A percentile compares a stretch with the other conserved stretches of the same genome.
These are phyloP conservation scores for Cynopterus sphinx DNA, from an alignment of 2,797 vertebrate species.

Conservation along the genomic window DNA sequence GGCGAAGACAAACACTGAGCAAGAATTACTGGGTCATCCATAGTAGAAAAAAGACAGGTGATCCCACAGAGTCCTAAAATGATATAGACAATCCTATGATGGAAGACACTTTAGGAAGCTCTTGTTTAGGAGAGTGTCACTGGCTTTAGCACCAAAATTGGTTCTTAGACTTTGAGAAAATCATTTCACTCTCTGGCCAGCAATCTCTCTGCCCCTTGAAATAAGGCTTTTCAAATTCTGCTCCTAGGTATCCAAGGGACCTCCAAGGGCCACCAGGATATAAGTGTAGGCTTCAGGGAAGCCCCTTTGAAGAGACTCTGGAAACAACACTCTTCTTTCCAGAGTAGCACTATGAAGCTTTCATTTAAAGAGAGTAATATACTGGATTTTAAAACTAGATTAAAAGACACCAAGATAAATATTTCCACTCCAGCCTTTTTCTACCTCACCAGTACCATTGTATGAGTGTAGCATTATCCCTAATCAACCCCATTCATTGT, in stretches of 20 bases:
- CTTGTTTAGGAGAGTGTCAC: neutral
- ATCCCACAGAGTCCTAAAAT: neutral
- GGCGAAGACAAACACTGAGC: neutral
- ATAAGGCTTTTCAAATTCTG: neutral
- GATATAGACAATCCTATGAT: neutral
- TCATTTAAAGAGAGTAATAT: neutral
- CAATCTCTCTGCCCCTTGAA: neutral
- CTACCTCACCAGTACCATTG: neutral
- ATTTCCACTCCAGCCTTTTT: neutral
- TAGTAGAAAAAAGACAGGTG: neutral
- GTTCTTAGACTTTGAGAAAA: neutral
- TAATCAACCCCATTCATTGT: neutral
- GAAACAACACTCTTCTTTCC: neutral
- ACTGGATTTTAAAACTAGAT: neutral
- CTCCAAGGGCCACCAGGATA: rapidly evolving
- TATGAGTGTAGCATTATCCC: no score
- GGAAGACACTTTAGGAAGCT: neutral
- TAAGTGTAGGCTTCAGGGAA: neutral
- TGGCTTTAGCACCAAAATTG: neutral
- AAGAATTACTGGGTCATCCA: neutral
- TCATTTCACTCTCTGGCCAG: neutral
- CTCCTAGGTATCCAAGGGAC: neutral
- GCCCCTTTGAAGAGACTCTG: neutral
- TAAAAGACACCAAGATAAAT: neutral
- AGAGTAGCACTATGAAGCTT: neutral